Evolutionary conservation across 2,113 vertebrate genomes (phyloP).

Genomic region (Steatornis caripensis): DNA sequence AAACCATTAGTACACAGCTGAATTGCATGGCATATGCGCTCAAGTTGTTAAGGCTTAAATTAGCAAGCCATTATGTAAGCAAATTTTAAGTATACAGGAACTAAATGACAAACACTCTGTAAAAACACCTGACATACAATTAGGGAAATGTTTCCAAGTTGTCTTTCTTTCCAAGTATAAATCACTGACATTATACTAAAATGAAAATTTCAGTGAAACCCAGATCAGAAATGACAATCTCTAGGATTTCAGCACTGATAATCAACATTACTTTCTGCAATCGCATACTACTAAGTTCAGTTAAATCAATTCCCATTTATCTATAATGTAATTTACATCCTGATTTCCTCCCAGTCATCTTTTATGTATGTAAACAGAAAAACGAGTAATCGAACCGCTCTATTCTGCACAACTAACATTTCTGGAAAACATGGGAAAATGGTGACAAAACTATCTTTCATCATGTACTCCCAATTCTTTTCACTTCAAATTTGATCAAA

Average conservation of each 20-base stretch:
- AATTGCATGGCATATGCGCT: not conserved
- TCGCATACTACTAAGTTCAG: not conserved
- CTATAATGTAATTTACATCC: not conserved
- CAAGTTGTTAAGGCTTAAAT: not conserved
- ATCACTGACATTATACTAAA: not conserved
- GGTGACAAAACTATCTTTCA: not conserved
- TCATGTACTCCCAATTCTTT: not conserved
- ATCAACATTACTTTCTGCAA: not conserved
- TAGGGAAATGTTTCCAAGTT: not conserved
- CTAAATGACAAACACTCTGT: not conserved
- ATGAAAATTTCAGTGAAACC: not conserved
- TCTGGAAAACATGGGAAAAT: not conserved
- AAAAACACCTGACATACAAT: not conserved
- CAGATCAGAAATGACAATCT: not conserved
- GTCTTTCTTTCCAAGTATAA: not conserved
- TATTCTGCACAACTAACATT: not conserved
- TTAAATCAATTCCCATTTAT: not conserved
- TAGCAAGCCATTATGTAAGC: slow-evolving; percentile 6
- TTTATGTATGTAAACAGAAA: not conserved
- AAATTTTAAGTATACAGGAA: slow-evolving; percentile 12
- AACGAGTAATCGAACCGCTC: not conserved
- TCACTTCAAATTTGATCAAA: not conserved
- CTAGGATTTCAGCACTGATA: not conserved
- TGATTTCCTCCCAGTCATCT: not conserved
- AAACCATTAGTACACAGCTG: not conserved